Percentiles rank a stretch among this genome's conserved stretches.
These are phyloP conservation scores for Gadus chalcogrammus DNA, from an alignment of 2,113 vertebrate genomes.

Conservation along the genomic window DNA sequence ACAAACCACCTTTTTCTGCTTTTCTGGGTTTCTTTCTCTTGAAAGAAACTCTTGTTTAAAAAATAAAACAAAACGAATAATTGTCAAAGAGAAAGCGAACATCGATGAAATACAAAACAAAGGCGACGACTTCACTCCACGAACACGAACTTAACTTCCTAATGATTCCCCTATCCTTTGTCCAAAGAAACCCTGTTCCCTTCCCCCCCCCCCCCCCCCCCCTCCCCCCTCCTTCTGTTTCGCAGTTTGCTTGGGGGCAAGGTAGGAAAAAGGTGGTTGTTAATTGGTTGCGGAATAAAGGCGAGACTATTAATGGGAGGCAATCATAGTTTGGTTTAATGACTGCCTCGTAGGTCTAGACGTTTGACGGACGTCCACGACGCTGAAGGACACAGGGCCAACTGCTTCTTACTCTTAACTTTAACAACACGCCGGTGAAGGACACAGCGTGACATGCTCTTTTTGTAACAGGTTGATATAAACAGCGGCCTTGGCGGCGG, in stretches of 20 bases:
- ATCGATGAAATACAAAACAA: too few species aligned
- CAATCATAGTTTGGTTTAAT: constrained; percentile 31
- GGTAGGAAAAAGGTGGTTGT: constrained; percentile 49
- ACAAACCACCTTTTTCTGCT: too few species aligned
- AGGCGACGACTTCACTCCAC: too few species aligned
- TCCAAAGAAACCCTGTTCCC: background rate
- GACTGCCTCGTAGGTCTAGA: constrained; percentile 22
- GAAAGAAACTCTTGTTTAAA: too few species aligned
- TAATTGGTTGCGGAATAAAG: constrained; percentile 42
- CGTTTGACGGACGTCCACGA: constrained; percentile 25
- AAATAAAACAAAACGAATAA: too few species aligned
- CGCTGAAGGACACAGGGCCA: constrained; percentile 14
- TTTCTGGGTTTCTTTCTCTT: too few species aligned
- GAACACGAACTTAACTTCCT: too few species aligned
- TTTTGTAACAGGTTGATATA: too few species aligned
- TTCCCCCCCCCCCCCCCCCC: constrained; percentile 43
- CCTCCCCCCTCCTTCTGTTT: constrained; percentile 26
- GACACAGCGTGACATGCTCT: background rate
- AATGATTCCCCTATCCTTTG: too few species aligned
- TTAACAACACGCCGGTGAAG: background rate
- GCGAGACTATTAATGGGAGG: constrained; percentile 26
- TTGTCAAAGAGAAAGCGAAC: too few species aligned
- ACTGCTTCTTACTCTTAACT: background rate
- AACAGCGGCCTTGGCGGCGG: too few species aligned
- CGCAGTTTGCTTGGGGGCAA: constrained; percentile 46